Evolutionary conservation across 2,888 invertebrate genomes (phyloP), one percentile per base, ranked within the genome.

Genomic region (Orthonychiurus folsomi): DNA sequence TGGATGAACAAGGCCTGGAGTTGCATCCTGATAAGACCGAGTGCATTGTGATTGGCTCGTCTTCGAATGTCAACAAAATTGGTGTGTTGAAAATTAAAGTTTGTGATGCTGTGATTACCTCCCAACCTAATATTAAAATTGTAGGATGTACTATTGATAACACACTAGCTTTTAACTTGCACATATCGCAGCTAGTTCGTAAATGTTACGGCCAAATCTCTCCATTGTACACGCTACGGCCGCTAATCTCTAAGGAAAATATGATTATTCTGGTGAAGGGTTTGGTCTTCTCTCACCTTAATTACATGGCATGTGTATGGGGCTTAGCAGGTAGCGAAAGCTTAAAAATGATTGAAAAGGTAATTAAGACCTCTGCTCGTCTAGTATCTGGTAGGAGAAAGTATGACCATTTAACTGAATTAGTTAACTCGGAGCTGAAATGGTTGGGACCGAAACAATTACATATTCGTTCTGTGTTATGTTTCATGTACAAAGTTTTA

Each of bases 391-490:
- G 48, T n/a, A 48, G 48, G n/a, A 48, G n/a, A n/a, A 48, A 48
- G n/a, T 48, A 12, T n/a, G 48, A 48, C 20, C 20, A 12, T 53
- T 18, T 53, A 12, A 53, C 12, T 20, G 54, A 15, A 20, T 15
- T 21, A 12, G 54, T 21, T 18, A 12, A 12, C 54, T 12, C 18
- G 21, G 54, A 53, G 21, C 18, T 53, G 54, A 21, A 48, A 48
- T 48, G 48, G 48, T n/a, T 48, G 48, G 48, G 48, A 15, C 48
- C 48, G n/a, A 48, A n/a, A 15, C 48, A 48, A n/a, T n/a, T 48
- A n/a, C n/a, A 12, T 15, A n/a, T n/a, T n/a, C n/a, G n/a, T n/a
- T 12, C 48, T 48, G n/a, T 48, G 15, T 15, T 48, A n/a, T 15
- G 12, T 15, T 15, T n/a, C 12, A 48, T 48, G 48, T 48, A 48